These are phyloP conservation scores for Anoplolepis gracilipes DNA, from an alignment of 1,140 invertebrate species.

Conservation along the genomic window DNA sequence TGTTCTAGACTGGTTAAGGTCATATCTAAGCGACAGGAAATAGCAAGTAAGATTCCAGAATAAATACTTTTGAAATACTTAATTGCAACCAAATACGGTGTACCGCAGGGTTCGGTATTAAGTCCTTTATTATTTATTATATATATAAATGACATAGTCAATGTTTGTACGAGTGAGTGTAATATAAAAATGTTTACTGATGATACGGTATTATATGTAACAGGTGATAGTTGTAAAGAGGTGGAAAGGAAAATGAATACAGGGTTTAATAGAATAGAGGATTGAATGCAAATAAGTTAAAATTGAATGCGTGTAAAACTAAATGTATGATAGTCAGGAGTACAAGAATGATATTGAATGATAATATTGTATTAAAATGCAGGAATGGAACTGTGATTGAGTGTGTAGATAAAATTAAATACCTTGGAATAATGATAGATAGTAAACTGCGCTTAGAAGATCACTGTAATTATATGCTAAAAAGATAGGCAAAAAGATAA, in stretches of 20 bases:
- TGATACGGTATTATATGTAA: slow-evolving; percentile 61
- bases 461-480: slow-evolving; percentile 50
- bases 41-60: no score
- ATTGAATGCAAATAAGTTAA: background rate
- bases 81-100: background rate
- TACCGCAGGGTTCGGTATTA: background rate
- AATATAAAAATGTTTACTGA: slow-evolving; percentile 64
- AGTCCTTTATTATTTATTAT: background rate
- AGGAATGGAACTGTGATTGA: slow-evolving; percentile 12
- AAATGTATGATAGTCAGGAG: slow-evolving; percentile 63
- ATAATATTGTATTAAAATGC: background rate
- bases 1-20: no score
- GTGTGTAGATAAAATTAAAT: slow-evolving; percentile 51
- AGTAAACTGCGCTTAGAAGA: slow-evolving; percentile 43
- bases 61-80: no score
- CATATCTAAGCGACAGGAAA: no score
- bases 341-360: background rate
- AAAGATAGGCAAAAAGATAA: slow-evolving; percentile 59
- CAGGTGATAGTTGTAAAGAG: background rate
- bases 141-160: background rate
- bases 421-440: slow-evolving; percentile 57
- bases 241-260: background rate
- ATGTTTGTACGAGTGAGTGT: slow-evolving; percentile 1
- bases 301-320: slow-evolving; percentile 29
- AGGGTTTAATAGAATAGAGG: background rate